phyloP scores from a whole-genome alignment of 2,797 vertebrate genomes.

The Meda fulgida region DNA sequence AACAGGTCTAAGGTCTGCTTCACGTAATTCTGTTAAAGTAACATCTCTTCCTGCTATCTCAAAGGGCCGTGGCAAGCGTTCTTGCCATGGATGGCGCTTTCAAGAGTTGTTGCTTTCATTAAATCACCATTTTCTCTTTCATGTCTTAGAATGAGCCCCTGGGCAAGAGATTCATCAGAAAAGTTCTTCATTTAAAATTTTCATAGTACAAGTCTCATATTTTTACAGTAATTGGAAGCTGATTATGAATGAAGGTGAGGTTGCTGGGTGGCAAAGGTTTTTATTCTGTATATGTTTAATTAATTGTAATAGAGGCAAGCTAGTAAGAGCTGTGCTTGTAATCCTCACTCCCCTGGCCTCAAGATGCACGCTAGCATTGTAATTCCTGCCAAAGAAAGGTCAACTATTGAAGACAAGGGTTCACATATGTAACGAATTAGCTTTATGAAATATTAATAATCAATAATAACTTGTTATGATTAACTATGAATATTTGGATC shows the following conservation, averaged over 20 bases:
- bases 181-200: neutral
- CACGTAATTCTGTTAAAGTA: slow-evolving; percentile 27
- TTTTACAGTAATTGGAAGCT: neutral
- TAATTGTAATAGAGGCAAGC: too few species aligned
- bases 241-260: neutral
- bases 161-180: slow-evolving; percentile 19
- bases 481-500: too few species aligned
- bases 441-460: too few species aligned
- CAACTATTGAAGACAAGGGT: neutral
- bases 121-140: slow-evolving; percentile 34
- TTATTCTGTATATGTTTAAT: too few species aligned
- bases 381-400: slow-evolving; percentile 6
- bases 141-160: slow-evolving; percentile 12
- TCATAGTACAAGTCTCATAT: neutral
- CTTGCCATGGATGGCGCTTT: slow-evolving; percentile 7
- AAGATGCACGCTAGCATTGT: too few species aligned
- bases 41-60: slow-evolving; percentile 10
- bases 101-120: slow-evolving; percentile 49
- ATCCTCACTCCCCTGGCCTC: too few species aligned
- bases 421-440: neutral
- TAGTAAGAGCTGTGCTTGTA: too few species aligned
- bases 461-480: too few species aligned
- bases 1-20: slow-evolving; percentile 28
- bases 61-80: neutral
- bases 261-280: neutral